Evolutionary conservation across 2,113 vertebrate genomes (phyloP), one percentile per base, ranked within the genome.

Genomic region (Raja brachyura): DNA sequence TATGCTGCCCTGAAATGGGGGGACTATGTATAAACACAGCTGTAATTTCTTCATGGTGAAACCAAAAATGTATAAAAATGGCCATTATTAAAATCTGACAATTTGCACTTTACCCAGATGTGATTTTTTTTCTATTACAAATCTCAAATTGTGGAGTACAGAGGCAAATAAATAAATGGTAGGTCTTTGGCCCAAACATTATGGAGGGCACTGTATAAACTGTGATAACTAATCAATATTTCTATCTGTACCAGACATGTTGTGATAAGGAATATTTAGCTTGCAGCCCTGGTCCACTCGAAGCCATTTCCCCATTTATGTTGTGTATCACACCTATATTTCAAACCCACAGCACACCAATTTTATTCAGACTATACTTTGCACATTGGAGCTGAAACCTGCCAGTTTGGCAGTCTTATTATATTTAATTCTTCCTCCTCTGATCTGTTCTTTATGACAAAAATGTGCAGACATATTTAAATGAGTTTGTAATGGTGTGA

Each of bases 371-470:
- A 63, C 31, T 61, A 86, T 86, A n/a, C 11, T 14, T 86, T 86
- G 28, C 63, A 28, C 59, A 18, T 86, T n/a, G 14, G 28, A 88
- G 83, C 59, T 63, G 59, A 61, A 31, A 31, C 59, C 59, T 66
- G 83, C 31, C 59, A 61, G 14, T 63, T 61, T 61, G 81, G 81
- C 54, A 85, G 31, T 13, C 59, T 31, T 66, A 88, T 28, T 31
- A 56, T 63, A 66, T 66, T 88, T 88, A 88, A 88, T 88, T 10
- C n/a, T 11, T 31, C 83, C 59, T 73, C 18, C 5, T 88, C 59
- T 88, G 83, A 88, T 66, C 28, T 88, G 83, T 66, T 88, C 83
- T 66, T 31, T 31, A 63, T 88, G 83, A 88, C 83, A 88, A 63
- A 86, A 88, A 63, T 63, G 59, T 16, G 31, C 28, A 61, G 28